These are phyloP conservation scores for Ctenopoma multispine DNA, from an alignment of 2,797 vertebrate genomes.

Conservation along the genomic window DNA sequence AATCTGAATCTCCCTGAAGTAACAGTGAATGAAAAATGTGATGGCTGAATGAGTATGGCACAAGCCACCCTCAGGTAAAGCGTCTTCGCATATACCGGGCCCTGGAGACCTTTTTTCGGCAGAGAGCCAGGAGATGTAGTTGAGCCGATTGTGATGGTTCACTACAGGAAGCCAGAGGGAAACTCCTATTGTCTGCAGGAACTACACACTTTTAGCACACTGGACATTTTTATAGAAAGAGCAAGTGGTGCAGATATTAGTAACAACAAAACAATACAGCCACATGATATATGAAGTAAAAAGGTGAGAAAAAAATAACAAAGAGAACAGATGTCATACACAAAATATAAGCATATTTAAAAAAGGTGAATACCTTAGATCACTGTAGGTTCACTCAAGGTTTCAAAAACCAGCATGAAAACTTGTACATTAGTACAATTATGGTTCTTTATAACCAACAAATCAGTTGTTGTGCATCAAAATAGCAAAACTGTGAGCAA, in stretches of 20 bases:
- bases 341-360: background rate
- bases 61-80: slow-evolving; percentile 40
- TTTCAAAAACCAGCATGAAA: background rate
- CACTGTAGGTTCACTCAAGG: background rate
- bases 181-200: slow-evolving; percentile 75
- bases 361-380: no score
- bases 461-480: no score
- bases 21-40: slow-evolving; percentile 37
- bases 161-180: slow-evolving; percentile 76
- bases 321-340: background rate
- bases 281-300: slow-evolving; percentile 1
- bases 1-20: slow-evolving; percentile 38
- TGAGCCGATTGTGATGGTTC: slow-evolving; percentile 63
- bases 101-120: slow-evolving; percentile 66
- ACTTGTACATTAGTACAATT: no score
- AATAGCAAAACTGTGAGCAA: no score
- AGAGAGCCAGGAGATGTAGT: slow-evolving; percentile 64
- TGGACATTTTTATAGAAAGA: slow-evolving; percentile 57
- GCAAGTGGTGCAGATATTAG: slow-evolving; percentile 59
- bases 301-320: background rate
- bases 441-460: no score
- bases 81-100: slow-evolving; percentile 56
- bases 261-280: slow-evolving; percentile 19
- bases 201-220: slow-evolving; percentile 65
- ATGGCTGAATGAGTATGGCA: slow-evolving; percentile 46